phyloP scores from a whole-genome alignment of 1,140 invertebrate species.

The Microplitis demolitor region DNA sequence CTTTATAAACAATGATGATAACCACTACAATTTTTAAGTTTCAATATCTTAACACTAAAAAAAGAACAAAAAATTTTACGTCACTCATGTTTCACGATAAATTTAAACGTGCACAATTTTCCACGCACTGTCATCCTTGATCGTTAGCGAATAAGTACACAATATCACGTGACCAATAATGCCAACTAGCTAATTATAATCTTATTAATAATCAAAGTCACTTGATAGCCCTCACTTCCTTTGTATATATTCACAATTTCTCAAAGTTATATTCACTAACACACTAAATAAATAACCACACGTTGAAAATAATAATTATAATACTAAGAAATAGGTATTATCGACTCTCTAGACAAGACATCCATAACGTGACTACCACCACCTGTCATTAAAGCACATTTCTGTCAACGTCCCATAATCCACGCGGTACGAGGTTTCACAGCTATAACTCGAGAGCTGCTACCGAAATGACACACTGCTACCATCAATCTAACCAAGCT shows the following conservation, averaged over 20 bases:
- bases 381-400: background rate
- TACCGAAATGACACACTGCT: slow-evolving; percentile 11
- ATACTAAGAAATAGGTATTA: too few species aligned
- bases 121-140: slow-evolving; percentile 1
- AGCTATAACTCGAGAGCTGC: background rate
- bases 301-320: too few species aligned
- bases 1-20: too few species aligned
- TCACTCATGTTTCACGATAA: background rate
- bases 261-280: background rate
- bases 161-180: background rate
- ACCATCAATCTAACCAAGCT: slow-evolving; percentile 20
- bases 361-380: background rate
- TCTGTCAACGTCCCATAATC: background rate
- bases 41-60: background rate
- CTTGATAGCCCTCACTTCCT: background rate
- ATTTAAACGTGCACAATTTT: background rate
- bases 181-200: too few species aligned
- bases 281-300: background rate
- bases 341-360: background rate
- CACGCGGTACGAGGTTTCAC: background rate
- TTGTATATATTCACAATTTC: background rate
- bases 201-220: background rate
- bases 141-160: background rate
- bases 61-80: background rate
- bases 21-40: background rate